These are phyloP conservation scores for Amblyteles armatorius DNA, from an alignment of 2,888 invertebrate species.

Conservation along the genomic window DNA sequence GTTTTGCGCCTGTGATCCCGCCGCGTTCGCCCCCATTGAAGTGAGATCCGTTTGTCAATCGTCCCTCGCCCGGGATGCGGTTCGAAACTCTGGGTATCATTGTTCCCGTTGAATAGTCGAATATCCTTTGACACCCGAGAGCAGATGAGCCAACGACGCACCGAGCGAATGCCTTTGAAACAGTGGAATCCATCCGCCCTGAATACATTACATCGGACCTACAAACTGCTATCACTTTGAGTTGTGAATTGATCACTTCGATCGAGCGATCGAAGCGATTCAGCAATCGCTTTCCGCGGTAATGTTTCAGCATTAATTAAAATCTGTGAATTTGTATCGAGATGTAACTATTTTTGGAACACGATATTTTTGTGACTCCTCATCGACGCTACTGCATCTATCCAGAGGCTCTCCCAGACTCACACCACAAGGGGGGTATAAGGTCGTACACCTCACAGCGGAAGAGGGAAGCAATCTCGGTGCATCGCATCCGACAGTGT, in stretches of 20 bases:
- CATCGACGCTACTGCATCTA: not conserved
- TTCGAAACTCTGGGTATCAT: not conserved
- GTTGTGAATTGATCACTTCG: no score
- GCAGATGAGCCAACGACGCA: not conserved
- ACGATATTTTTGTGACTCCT: no score
- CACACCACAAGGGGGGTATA: constrained; percentile 14
- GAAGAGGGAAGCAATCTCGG: constrained; percentile 52
- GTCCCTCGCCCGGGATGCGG: not conserved
- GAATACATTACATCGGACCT: not conserved
- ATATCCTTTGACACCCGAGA: constrained; percentile 70
- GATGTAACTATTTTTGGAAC: no score
- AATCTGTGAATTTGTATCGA: no score
- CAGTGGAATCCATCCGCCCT: constrained; percentile 63
- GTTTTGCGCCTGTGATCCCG: not conserved
- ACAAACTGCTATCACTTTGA: not conserved
- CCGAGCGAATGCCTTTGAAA: constrained; percentile 67
- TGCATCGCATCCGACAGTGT: constrained; percentile 42
- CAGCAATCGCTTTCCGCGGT: no score
- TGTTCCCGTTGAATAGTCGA: constrained; percentile 57
- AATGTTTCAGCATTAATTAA: no score
- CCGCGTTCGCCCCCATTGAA: not conserved
- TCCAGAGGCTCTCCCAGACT: not conserved
- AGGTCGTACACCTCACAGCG: constrained; percentile 6
- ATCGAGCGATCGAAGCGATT: no score
- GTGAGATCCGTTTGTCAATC: constrained; percentile 15